Conservation (phyloP, 2,888 invertebrate species). For the Priapulus caudatus region DNA sequence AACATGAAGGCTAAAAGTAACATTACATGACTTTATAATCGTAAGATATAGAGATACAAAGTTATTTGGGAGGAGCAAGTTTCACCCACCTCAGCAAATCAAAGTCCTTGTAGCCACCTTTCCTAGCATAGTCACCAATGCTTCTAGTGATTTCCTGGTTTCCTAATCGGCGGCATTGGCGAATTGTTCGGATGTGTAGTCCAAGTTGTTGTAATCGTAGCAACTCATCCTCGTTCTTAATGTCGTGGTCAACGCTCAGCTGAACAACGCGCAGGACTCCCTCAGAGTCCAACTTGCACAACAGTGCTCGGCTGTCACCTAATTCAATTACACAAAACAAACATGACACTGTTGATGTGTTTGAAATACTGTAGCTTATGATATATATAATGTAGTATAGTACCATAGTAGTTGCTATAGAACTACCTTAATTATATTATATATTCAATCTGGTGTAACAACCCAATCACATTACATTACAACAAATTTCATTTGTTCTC, state of each 20-base stretch:
- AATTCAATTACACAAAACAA: slow-evolving; percentile 6
- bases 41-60: no score
- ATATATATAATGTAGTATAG: no score
- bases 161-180: slow-evolving; percentile 53
- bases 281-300: slow-evolving; percentile 59
- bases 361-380: no score
- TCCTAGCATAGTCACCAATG: slow-evolving; percentile 72
- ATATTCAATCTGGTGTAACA: no score
- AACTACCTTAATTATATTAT: no score
- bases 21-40: no score
- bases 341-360: no score
- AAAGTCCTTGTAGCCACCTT: slow-evolving; percentile 70
- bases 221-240: slow-evolving; percentile 71
- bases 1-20: no score
- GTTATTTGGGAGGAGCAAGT: no score
- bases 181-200: slow-evolving; percentile 54
- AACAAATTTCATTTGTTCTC: no score
- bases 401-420: no score
- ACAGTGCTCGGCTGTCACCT: slow-evolving; percentile 57
- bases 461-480: no score
- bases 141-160: slow-evolving; percentile 72
- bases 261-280: slow-evolving; percentile 65
- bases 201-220: slow-evolving; percentile 61
- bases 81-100: slow-evolving; percentile 52
- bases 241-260: slow-evolving; percentile 69